Percentiles rank a stretch among this genome's conserved stretches.
Evolutionary conservation across 2,113 vertebrate species (phyloP).

Genomic region (Apteryx mantelli): DNA sequence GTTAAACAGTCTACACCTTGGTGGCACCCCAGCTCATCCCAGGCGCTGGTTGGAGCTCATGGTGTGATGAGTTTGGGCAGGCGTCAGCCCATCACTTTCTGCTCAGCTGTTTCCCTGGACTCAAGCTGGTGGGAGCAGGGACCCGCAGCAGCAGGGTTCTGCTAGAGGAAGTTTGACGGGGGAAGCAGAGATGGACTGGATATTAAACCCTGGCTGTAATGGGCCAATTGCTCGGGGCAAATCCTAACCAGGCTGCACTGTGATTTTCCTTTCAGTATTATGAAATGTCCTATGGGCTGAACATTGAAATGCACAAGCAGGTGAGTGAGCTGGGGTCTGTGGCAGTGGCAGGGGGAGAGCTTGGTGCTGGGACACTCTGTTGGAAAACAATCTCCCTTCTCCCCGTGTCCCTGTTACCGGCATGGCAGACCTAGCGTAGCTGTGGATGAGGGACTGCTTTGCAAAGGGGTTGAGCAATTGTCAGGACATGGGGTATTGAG

Average conservation of each 20-base stretch:
- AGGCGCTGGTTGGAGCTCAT: no score
- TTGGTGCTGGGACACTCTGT: not conserved
- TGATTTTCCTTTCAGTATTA: constrained; percentile 76
- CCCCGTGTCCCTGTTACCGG: accelerated
- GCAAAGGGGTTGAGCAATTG: not conserved
- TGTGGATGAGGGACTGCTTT: not conserved
- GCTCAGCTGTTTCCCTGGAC: no score
- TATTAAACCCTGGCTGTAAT: not conserved
- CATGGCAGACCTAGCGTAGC: accelerated
- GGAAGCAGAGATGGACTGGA: no score
- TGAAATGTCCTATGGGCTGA: constrained; percentile 82
- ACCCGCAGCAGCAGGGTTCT: no score
- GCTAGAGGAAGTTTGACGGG: no score
- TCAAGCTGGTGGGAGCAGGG: no score
- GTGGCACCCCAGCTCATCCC: no score
- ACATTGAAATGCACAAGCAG: constrained; percentile 85
- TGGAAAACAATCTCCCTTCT: accelerated
- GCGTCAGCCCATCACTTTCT: no score
- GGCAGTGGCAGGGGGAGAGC: not conserved
- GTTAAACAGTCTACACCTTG: no score
- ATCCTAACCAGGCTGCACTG: not conserved
- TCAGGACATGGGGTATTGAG: not conserved
- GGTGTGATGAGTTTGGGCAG: no score
- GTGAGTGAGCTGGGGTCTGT: constrained; percentile 35
- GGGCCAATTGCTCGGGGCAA: not conserved